phyloP scores from a whole-genome alignment of 1,140 invertebrate genomes.

The Pollicipes pollicipes region DNA sequence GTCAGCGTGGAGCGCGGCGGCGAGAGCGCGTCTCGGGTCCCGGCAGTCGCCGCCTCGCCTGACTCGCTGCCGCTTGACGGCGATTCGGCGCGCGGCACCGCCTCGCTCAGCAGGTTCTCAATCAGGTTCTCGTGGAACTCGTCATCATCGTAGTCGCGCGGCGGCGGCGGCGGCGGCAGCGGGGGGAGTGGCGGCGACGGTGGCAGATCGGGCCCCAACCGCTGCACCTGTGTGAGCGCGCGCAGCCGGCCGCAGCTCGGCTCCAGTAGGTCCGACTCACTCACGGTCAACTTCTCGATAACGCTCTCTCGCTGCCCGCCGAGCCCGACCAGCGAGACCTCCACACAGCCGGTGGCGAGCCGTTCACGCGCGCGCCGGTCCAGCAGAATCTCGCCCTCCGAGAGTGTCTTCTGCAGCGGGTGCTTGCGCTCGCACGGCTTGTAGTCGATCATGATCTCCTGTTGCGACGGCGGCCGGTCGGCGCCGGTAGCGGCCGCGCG shows the following conservation, averaged over 20 bases:
- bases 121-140: conserved; percentile 60
- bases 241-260: background rate
- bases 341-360: conserved; percentile 22
- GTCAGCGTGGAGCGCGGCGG: conserved; percentile 6
- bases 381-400: conserved; percentile 56
- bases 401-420: conserved; percentile 53
- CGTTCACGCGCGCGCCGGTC: conserved; percentile 30
- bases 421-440: conserved; percentile 48
- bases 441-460: conserved; percentile 71
- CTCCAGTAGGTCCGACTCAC: conserved; percentile 12
- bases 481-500: too few species aligned
- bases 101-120: conserved; percentile 37
- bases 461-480: conserved; percentile 29
- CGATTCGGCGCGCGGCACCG: background rate
- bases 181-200: conserved; percentile 22
- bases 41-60: background rate
- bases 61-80: background rate
- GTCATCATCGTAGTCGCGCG: conserved; percentile 26
- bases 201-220: conserved; percentile 10
- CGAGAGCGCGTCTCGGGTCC: background rate
- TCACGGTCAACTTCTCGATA: conserved; percentile 13
- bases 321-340: conserved; percentile 19
- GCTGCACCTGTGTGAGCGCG: background rate
- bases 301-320: conserved; percentile 13
- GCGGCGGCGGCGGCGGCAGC: conserved; percentile 21